A percentile compares a stretch with the other conserved stretches of the same genome.
These are phyloP conservation scores for Drosophila stalkeri DNA, from an alignment of 2,888 invertebrate species.

Conservation along the genomic window DNA sequence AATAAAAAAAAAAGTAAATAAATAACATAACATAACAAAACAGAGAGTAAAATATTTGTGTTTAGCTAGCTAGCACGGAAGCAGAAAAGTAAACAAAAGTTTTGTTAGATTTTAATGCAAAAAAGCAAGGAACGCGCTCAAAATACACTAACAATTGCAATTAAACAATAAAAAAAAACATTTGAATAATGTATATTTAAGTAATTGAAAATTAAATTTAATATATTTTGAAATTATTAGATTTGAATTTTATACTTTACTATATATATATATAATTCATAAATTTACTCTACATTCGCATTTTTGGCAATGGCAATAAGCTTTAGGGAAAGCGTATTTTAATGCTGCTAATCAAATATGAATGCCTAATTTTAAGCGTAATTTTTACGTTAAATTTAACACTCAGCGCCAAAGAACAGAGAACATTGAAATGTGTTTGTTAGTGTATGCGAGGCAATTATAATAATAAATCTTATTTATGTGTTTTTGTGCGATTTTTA, in stretches of 20 bases:
- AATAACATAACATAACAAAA: conserved; percentile 6
- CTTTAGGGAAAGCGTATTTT: conserved; percentile 32
- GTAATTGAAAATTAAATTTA: not conserved
- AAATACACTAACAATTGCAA: conserved; percentile 25
- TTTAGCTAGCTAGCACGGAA: conserved; percentile 53
- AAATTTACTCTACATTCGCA: not conserved
- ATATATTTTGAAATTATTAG: not conserved
- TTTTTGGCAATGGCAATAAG: not conserved
- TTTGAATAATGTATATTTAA: not conserved
- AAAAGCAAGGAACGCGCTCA: not conserved
- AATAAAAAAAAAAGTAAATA: not conserved
- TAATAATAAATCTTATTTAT: conserved; percentile 78
- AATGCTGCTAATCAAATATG: conserved; percentile 59
- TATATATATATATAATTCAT: not conserved
- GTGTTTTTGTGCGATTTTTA: conserved; percentile 78
- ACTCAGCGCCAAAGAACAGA: conserved; percentile 35
- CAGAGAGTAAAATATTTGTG: conserved; percentile 38
- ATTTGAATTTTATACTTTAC: not conserved
- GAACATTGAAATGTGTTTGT: conserved; percentile 17
- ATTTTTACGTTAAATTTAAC: conserved; percentile 72
- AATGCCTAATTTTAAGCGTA: conserved; percentile 62
- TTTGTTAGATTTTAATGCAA: not conserved
- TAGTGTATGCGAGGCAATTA: conserved; percentile 47
- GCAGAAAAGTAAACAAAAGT: conserved; percentile 31
- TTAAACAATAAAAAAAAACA: not conserved